Percentiles rank a stretch among this genome's conserved stretches.
Conservation (phyloP, 2,113 vertebrate genomes). For the Antechinus stuartii region DNA sequence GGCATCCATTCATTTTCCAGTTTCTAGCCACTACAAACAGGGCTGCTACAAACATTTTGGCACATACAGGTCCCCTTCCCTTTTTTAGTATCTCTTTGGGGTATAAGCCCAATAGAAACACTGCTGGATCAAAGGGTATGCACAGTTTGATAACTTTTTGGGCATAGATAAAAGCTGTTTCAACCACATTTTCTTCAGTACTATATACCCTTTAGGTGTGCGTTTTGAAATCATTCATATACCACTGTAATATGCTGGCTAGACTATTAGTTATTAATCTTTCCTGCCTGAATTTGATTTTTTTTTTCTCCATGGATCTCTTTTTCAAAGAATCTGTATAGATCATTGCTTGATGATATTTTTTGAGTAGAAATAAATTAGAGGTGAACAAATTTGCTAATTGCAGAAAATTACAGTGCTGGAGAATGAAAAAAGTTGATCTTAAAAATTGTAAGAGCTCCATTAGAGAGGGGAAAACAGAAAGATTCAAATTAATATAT, state of each 20-base stretch:
- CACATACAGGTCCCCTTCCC: too few species aligned
- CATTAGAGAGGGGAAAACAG: neutral
- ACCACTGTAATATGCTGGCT: neutral
- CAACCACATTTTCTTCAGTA: neutral
- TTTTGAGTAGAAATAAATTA: neutral
- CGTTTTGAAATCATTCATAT: constrained; percentile 1
- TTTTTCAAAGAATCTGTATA: neutral
- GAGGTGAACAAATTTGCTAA: neutral
- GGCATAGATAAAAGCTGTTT: constrained; percentile 2
- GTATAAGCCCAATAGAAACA: too few species aligned
- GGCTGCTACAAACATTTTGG: too few species aligned
- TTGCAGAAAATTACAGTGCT: neutral
- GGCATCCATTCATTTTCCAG: too few species aligned
- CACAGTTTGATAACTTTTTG: too few species aligned
- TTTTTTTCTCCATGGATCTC: neutral
- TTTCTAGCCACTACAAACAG: too few species aligned
- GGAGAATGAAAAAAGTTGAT: neutral
- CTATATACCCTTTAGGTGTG: neutral
- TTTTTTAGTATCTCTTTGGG: too few species aligned
- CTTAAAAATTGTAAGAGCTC: neutral
- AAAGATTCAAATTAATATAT: neutral
- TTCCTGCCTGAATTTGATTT: neutral
- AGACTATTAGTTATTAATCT: neutral
- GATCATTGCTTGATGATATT: neutral
- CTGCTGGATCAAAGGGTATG: too few species aligned